These are phyloP conservation scores for Corythoichthys haematopterus DNA, from an alignment of 2,113 vertebrate genomes.

Conservation along the genomic window DNA sequence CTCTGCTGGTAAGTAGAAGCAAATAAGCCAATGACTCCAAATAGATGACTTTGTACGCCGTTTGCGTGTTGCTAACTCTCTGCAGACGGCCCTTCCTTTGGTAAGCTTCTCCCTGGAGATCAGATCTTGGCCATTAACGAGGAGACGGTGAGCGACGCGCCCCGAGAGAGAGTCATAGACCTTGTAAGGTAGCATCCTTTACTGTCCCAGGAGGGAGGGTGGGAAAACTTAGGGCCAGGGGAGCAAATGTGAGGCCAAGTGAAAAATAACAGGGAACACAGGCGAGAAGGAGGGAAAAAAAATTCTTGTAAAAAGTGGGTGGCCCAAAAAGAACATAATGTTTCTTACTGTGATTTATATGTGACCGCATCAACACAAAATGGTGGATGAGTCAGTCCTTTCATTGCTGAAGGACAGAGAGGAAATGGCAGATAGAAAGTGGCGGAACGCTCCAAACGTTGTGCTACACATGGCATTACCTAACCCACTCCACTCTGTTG, in stretches of 20 bases:
- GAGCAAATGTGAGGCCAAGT: constrained; percentile 14
- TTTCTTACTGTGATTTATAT: constrained; percentile 21
- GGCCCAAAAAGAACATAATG: constrained; percentile 32
- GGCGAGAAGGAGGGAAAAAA: not conserved
- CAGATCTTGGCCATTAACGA: constrained; percentile 95
- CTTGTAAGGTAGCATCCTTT: constrained; percentile 91
- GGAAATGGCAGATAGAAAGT: constrained; percentile 45
- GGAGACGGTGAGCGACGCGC: constrained; percentile 90
- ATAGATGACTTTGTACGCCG: constrained; percentile 4
- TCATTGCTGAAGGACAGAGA: constrained; percentile 41
- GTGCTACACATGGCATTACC: constrained; percentile 39
- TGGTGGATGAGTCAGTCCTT: constrained; percentile 50
- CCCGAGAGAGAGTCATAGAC: constrained; percentile 95
- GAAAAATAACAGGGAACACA: constrained; percentile 13
- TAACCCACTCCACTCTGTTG: constrained; percentile 58
- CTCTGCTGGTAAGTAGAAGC: constrained; percentile 77
- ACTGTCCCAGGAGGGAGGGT: constrained; percentile 67
- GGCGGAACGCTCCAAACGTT: constrained; percentile 41
- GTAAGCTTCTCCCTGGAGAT: constrained; percentile 92
- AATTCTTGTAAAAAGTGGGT: constrained; percentile 11
- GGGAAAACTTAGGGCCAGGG: constrained; percentile 5
- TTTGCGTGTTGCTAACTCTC: constrained; percentile 21
- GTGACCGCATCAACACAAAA: constrained; percentile 40
- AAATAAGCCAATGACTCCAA: not conserved
- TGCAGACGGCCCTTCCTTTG: constrained; percentile 89